Evolutionary conservation across 2,888 invertebrate genomes (phyloP), one percentile per base, ranked within the genome.

Genomic region (Allolobophora icterica): DNA sequence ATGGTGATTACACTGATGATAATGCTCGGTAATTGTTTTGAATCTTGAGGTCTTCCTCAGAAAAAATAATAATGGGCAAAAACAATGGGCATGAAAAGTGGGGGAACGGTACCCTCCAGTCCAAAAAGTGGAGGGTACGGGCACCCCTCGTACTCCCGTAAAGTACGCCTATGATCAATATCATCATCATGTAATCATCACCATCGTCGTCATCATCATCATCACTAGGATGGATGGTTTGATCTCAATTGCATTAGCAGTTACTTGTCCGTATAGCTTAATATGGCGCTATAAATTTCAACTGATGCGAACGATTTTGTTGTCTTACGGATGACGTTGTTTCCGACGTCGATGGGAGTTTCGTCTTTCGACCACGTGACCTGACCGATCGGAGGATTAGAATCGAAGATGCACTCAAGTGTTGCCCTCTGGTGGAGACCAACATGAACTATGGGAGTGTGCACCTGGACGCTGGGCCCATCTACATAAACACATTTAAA

Each of bases 321-420:
- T 71, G 30, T n/a, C 71, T 71, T 71, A 71, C 71, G 8, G 71
- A 71, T n/a, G 71, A 71, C 71, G 71, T n/a, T n/a, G 71, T n/a
- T 71, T 71, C 71, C 71, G 52, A 8, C 24, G 17, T 71, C 71
- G 71, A 71, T 19, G 35, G 38, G n/a, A 0, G 34, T 17, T 0
- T 35, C 87, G 1, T 33, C 87, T 8, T 38, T 87, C 13, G 34
- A 87, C 87, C 87, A 87, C 87, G 87, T 87, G 87, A 87, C 87
- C 35, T 35, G 19, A 38, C 13, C 19, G 17, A 87, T 15, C 30
- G 87, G 87, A 35, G 87, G 87, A 87, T 87, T 35, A 1, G 87
- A 87, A 24, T 87, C 87, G 87, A 87, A 87, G 87, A 87, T 21
- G 35, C 87, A 87, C 34, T 87, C 38, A 87, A 87, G 87, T 35